Percentiles rank a stretch among this genome's conserved stretches.
Conservation (phyloP, 2,113 vertebrate genomes). For the Sminthopsis crassicaudata region DNA sequence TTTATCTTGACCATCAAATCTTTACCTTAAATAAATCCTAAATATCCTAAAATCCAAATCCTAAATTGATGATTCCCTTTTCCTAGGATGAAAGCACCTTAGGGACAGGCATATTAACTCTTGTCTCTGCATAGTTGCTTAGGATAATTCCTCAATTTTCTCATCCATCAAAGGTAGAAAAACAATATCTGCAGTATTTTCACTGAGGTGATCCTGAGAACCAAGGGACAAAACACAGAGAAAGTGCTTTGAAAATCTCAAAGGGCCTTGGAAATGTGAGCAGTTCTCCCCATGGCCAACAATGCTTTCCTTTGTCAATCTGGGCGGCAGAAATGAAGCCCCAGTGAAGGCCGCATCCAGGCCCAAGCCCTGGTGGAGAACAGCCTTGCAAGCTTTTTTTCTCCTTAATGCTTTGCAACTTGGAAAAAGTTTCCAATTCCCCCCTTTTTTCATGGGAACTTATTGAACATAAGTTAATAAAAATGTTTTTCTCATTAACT, state of each 20-base stretch:
- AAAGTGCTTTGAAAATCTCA: neutral
- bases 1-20: neutral
- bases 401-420: slow-evolving; percentile 31
- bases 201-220: neutral
- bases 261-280: neutral
- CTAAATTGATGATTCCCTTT: neutral
- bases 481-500: slow-evolving; percentile 69
- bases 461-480: slow-evolving; percentile 55
- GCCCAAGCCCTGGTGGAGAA: slow-evolving; percentile 15
- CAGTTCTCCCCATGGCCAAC: neutral
- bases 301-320: neutral
- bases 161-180: neutral
- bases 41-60: too few relatives aligned
- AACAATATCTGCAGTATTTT: neutral
- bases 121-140: neutral
- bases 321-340: neutral
- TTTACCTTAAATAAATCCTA: too few relatives aligned
- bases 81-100: neutral
- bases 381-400: slow-evolving; percentile 42
- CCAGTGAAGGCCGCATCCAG: neutral
- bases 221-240: neutral
- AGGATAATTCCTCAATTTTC: neutral
- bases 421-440: slow-evolving; percentile 52
- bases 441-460: slow-evolving; percentile 57
- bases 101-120: too few relatives aligned